Conservation (phyloP, 2,797 vertebrate species). For the Lindbergichthys nudifrons region DNA sequence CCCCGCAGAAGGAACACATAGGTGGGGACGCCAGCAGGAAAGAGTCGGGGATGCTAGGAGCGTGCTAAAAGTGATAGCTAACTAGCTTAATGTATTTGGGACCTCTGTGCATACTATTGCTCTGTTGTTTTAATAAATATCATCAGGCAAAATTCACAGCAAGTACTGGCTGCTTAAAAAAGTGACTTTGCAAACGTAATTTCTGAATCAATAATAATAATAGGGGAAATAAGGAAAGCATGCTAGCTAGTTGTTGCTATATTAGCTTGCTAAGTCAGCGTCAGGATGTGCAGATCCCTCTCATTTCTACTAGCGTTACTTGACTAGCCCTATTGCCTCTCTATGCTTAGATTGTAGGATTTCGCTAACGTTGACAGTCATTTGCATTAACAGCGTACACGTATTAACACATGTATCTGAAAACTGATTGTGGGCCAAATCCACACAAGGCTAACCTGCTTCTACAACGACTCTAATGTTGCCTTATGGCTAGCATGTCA, state of each 20-base stretch:
- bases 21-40: conserved; percentile 73
- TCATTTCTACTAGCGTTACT: conserved; percentile 5
- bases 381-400: fast-evolving
- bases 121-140: neutral
- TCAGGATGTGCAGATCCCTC: conserved; percentile 13
- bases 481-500: neutral
- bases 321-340: neutral
- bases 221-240: neutral
- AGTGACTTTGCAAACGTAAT: neutral
- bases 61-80: conserved; percentile 12
- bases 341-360: fast-evolving
- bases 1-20: conserved; percentile 76
- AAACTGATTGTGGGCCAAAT: neutral
- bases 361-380: neutral
- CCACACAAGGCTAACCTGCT: neutral
- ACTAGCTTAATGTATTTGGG: conserved; percentile 22
- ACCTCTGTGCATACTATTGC: conserved; percentile 10
- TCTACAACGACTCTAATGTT: neutral
- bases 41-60: conserved; percentile 46
- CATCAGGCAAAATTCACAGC: neutral
- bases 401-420: neutral
- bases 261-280: conserved; percentile 57
- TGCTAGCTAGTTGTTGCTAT: conserved; percentile 28
- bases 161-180: neutral
- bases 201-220: neutral